phyloP scores from a whole-genome alignment of 2,113 vertebrate genomes.

The Lophotis ruficrista region DNA sequence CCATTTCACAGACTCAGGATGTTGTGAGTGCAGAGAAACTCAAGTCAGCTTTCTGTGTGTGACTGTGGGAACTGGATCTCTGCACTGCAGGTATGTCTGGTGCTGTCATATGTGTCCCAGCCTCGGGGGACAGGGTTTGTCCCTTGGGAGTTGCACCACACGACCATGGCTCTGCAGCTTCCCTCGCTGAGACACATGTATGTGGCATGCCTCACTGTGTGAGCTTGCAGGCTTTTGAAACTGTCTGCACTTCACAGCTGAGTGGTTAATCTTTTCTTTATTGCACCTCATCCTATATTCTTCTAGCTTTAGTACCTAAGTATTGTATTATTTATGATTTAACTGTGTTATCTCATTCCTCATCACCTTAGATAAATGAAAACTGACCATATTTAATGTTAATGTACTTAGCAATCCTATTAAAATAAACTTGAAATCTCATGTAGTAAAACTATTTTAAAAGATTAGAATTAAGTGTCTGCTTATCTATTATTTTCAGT shows the following conservation, averaged over 20 bases:
- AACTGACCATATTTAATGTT: not conserved
- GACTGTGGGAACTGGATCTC: not conserved
- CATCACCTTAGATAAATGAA: not conserved
- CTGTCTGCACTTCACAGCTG: not conserved
- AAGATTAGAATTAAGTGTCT: not conserved
- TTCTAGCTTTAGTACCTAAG: not conserved
- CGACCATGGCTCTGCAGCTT: not conserved
- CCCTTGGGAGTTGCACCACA: not conserved
- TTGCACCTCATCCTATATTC: not conserved
- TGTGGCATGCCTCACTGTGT: not conserved
- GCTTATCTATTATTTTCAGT: not conserved
- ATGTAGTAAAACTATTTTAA: not conserved
- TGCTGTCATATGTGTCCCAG: not conserved
- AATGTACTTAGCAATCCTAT: not conserved
- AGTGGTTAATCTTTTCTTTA: not conserved
- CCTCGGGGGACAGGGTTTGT: fast-evolving
- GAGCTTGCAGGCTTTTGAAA: not conserved
- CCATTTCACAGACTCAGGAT: not conserved
- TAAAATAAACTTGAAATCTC: not conserved
- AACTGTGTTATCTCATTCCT: not conserved
- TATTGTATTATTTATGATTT: not conserved
- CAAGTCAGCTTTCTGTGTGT: not conserved
- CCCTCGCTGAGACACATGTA: fast-evolving
- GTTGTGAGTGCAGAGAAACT: not conserved
- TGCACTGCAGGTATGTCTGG: not conserved